These are phyloP conservation scores for Ricordea florida DNA, from an alignment of 92 coral and sea anemone genomes.

Conservation along the genomic window DNA sequence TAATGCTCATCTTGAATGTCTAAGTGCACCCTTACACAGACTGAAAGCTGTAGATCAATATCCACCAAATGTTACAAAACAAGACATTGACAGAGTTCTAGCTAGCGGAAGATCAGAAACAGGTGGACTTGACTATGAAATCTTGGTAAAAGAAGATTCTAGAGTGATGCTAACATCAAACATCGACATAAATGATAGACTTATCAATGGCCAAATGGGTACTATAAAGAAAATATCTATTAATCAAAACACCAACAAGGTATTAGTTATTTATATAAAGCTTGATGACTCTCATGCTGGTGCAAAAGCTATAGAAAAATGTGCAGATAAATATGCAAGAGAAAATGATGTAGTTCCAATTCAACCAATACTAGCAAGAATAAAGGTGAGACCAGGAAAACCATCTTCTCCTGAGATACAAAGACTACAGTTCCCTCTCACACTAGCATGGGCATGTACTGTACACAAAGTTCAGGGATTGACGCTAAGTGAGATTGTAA, in stretches of 20 bases:
- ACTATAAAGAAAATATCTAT: conserved; percentile 29
- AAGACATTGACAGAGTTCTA: conserved; percentile 65
- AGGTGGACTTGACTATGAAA: conserved; percentile 71
- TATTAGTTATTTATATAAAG: conserved; percentile 52
- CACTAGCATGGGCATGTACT: conserved; percentile 67
- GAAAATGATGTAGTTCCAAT: conserved; percentile 69
- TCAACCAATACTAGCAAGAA: conserved; percentile 50
- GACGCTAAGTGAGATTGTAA: conserved; percentile 22
- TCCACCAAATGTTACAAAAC: conserved; percentile 58
- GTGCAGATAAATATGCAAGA: conserved; percentile 33
- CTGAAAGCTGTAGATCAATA: conserved; percentile 65
- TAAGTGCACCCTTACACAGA: conserved; percentile 22
- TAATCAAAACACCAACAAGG: conserved; percentile 1
- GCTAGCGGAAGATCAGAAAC: conserved; percentile 66
- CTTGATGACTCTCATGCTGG: conserved; percentile 78
- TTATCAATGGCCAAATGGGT: conserved; percentile 82
- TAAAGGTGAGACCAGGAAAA: conserved; percentile 61
- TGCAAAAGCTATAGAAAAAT: conserved; percentile 8
- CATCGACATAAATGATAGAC: conserved; percentile 63
- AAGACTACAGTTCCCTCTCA: conserved; percentile 65
- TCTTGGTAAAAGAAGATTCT: conserved; percentile 54
- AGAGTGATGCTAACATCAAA: conserved; percentile 68
- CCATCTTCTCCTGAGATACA: conserved; percentile 79
- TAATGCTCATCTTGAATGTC: conserved; percentile 22
- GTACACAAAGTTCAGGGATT: conserved; percentile 76